phyloP scores from a whole-genome alignment of 1,140 invertebrate species.

The Drosophila repleta region DNA sequence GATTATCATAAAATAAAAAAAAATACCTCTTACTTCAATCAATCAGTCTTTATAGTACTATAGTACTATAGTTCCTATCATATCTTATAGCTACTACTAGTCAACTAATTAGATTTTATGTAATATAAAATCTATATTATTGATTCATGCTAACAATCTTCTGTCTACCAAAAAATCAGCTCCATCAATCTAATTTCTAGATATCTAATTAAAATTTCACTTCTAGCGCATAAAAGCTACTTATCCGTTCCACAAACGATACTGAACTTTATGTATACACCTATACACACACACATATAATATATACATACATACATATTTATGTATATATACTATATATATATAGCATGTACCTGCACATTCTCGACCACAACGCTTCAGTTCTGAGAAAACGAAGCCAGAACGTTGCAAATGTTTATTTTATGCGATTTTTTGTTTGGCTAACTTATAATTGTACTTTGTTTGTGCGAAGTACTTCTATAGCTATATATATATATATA shows the following conservation, averaged over 20 bases:
- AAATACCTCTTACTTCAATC: too few relatives aligned
- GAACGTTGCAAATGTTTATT: constrained; percentile 36
- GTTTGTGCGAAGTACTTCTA: constrained; percentile 6
- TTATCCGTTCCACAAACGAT: not conserved
- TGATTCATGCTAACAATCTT: too few relatives aligned
- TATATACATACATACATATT: not conserved
- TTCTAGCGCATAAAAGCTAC: not conserved
- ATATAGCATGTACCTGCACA: constrained; percentile 18
- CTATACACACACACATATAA: not conserved
- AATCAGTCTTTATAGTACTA: too few relatives aligned
- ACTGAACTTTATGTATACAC: not conserved
- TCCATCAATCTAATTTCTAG: too few relatives aligned
- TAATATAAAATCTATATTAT: too few relatives aligned
- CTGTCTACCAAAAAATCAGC: too few relatives aligned
- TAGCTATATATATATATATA: not conserved
- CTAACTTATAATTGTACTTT: constrained; percentile 33
- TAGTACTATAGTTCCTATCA: too few relatives aligned
- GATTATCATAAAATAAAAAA: too few relatives aligned
- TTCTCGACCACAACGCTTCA: constrained; percentile 32
- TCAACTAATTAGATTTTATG: too few relatives aligned
- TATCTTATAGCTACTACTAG: too few relatives aligned
- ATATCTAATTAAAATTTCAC: not conserved
- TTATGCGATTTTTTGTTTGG: constrained; percentile 48
- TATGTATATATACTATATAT: constrained; percentile 3
- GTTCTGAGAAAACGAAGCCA: constrained; percentile 35